These are phyloP conservation scores for Jacana jacana DNA, from an alignment of 2,113 vertebrate genomes.

Conservation along the genomic window DNA sequence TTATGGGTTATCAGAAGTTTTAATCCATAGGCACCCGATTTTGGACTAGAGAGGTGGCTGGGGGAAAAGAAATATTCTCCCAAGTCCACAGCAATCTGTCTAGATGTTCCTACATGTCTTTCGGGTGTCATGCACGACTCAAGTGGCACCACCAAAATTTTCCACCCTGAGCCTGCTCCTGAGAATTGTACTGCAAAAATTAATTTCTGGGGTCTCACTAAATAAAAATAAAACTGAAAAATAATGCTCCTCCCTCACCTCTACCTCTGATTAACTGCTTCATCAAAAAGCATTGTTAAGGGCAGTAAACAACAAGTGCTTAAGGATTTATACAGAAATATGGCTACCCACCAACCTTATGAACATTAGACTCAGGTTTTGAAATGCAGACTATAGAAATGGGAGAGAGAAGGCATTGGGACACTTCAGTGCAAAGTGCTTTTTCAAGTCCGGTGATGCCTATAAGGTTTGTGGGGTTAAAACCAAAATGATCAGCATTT, in stretches of 20 bases:
- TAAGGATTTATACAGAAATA: not conserved
- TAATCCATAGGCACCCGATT: not conserved
- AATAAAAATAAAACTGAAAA: not conserved
- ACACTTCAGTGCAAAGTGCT: rapidly evolving
- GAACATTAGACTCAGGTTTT: not conserved
- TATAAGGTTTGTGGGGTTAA: not conserved
- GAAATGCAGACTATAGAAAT: not conserved
- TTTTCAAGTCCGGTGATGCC: not conserved
- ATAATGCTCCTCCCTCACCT: not conserved
- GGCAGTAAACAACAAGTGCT: not conserved
- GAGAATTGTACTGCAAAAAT: not conserved
- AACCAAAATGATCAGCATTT: not conserved
- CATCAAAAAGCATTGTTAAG: not conserved
- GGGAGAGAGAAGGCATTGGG: not conserved
- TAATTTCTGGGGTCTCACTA: not conserved
- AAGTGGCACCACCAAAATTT: not conserved
- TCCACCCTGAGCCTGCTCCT: not conserved
- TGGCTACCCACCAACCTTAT: not conserved
- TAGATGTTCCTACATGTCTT: not conserved
- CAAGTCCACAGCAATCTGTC: not conserved
- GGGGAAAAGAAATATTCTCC: not conserved
- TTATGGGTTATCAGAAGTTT: not conserved
- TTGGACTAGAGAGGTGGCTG: not conserved
- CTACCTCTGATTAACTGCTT: not conserved
- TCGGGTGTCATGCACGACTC: not conserved